A percentile compares a stretch with the other conserved stretches of the same genome.
These are phyloP conservation scores for Leptopilina drosophilae DNA, from an alignment of 2,888 invertebrate species.

Conservation along the genomic window DNA sequence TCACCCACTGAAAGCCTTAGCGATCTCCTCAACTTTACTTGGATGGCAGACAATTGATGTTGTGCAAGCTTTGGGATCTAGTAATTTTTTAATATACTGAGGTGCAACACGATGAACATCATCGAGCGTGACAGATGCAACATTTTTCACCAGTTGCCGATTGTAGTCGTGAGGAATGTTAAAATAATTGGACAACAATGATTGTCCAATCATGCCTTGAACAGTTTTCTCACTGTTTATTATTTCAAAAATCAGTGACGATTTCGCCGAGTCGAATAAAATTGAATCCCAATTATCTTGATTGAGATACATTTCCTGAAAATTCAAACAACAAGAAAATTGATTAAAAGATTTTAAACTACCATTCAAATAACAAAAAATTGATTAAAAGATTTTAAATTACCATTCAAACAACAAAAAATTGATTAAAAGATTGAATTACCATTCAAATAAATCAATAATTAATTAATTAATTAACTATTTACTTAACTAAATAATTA, in stretches of 20 bases:
- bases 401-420: not conserved
- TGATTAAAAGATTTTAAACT: not conserved
- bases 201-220: conserved; percentile 84
- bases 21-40: conserved; percentile 84
- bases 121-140: conserved; percentile 82
- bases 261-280: conserved; percentile 89
- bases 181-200: conserved; percentile 86
- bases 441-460: too few species aligned
- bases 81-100: conserved; percentile 85
- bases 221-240: conserved; percentile 90
- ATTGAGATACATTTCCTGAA: conserved; percentile 81
- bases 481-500: too few species aligned
- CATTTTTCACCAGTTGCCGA: conserved; percentile 82
- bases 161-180: conserved; percentile 83
- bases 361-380: not conserved
- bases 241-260: conserved; percentile 91
- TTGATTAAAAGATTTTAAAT: not conserved
- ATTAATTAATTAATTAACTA: too few species aligned
- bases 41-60: conserved; percentile 89
- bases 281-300: conserved; percentile 84
- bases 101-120: conserved; percentile 83
- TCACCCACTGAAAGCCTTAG: conserved; percentile 83
- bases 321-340: not conserved
- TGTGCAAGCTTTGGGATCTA: conserved; percentile 80
- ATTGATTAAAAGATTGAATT: not conserved